Evolutionary conservation across 2,888 invertebrate genomes (phyloP), one percentile per base, ranked within the genome.

Genomic region (Myopa testacea): DNA sequence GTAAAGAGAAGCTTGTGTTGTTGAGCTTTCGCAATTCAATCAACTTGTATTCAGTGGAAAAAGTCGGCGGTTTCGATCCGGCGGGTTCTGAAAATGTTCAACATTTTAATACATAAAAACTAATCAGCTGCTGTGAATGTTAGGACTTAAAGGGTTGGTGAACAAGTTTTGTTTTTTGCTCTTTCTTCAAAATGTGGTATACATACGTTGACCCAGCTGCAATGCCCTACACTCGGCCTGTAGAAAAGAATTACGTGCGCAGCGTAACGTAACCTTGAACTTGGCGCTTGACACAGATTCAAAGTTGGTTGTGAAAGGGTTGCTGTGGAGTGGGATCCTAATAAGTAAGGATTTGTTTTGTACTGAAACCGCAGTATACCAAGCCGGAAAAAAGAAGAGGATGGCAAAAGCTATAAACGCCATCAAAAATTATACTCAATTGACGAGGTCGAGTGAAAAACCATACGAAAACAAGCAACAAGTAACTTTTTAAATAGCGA

Each of bases 11-110:
- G 77, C 81, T 82, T 63, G 80, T 38, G 79, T 74, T 45, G 45
- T 45, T 45, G 12, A 76, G 75, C 77, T 80, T 84, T 73, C 84
- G 82, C 37, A 85, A 81, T 79, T 84, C 81, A 77, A 85, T 84
- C 14, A 80, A 76, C 78, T 89, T 86, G 88, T 90, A 87, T 88
- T 90, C 84, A 89, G 83, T 78, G 10, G 85, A 82, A 78, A 85
- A 83, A 84, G 92, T 92, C 78, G 93, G 93, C 69, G 92, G 91
- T 86, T 93, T 93, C 80, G 92, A 91, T 87, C 93, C 93, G 79
- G 93, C 92, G 8, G 45, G 45, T 10, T 45, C 14, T 4, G 8
- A 52, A 60, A 12, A 73, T 19, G n/a, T 19, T 7, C n/a, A 73
- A 3, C 10, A 45, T 45, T 45, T 45, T 45, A 45, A 60, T 7